Evolutionary conservation across 2,797 vertebrate genomes (phyloP).

Genomic region (Melanotaenia boesemani): DNA sequence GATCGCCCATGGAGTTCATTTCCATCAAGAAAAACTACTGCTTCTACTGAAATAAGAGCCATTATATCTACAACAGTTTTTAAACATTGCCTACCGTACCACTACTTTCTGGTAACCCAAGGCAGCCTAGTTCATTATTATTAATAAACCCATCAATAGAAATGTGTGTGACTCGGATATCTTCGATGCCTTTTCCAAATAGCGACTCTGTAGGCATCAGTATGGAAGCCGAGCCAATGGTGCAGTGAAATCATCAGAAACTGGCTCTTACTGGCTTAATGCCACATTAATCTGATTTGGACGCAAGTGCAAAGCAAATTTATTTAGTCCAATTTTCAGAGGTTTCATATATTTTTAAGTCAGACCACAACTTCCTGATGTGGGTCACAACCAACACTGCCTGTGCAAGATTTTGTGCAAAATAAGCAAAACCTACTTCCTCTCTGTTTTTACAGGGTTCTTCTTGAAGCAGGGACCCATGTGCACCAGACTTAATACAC

Average conservation of each 20-base stretch:
- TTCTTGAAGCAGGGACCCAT: not conserved
- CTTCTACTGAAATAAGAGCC: no score
- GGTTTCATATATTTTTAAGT: slow-evolving; percentile 9
- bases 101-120: no score
- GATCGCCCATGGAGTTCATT: no score
- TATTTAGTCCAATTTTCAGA: not conserved
- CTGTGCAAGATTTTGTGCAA: slow-evolving; percentile 25
- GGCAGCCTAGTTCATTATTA: not conserved
- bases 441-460: not conserved
- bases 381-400: slow-evolving; percentile 30
- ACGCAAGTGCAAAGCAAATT: not conserved
- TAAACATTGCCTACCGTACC: no score
- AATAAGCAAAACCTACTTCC: slow-evolving; percentile 55
- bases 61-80: no score
- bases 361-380: slow-evolving; percentile 35
- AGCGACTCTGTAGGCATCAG: no score
- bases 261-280: not conserved
- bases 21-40: no score
- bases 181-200: not conserved
- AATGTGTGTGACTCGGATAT: not conserved
- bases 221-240: not conserved
- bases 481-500: not conserved
- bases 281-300: not conserved
- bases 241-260: not conserved
- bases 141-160: no score